phyloP scores from a whole-genome alignment of 1,140 invertebrate species.

The Trachelipus rathkii region DNA sequence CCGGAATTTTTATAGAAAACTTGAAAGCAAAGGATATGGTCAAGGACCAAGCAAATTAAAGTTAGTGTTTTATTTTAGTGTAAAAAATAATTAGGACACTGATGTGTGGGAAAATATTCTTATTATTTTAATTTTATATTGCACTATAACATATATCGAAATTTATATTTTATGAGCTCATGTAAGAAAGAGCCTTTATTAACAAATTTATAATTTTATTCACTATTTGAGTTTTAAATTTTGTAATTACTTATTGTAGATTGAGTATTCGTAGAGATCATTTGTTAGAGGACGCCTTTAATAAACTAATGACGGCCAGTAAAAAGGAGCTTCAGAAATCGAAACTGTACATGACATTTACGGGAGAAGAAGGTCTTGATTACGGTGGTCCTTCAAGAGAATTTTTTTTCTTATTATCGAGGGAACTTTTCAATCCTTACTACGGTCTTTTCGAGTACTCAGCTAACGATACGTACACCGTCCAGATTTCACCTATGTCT shows the following conservation, averaged over 20 bases:
- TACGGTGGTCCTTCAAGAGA: constrained; percentile 94
- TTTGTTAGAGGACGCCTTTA: constrained; percentile 91
- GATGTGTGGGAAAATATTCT: constrained; percentile 25
- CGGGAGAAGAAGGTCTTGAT: constrained; percentile 93
- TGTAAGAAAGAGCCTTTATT: no score
- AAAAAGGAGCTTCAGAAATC: constrained; percentile 94
- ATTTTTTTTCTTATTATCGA: constrained; percentile 93
- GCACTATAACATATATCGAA: no score
- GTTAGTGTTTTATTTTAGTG: constrained; percentile 60
- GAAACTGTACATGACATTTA: constrained; percentile 89
- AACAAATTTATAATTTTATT: no score
- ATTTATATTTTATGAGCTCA: no score
- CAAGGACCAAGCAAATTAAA: constrained; percentile 93
- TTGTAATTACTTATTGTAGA: constrained; percentile 54
- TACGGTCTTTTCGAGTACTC: constrained; percentile 98
- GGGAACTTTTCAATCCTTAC: constrained; percentile 96
- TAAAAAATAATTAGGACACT: background rate
- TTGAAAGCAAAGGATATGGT: constrained; percentile 93
- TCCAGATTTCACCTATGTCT: constrained; percentile 91
- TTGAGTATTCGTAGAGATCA: constrained; percentile 87
- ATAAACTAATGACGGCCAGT: constrained; percentile 91
- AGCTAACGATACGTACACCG: constrained; percentile 94
- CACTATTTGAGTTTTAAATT: no score
- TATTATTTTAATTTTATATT: background rate
- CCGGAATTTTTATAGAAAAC: constrained; percentile 87